Evolutionary conservation across 2,113 vertebrate species (phyloP), one percentile per base, ranked within the genome.

Genomic region (Amphiprion ocellaris): DNA sequence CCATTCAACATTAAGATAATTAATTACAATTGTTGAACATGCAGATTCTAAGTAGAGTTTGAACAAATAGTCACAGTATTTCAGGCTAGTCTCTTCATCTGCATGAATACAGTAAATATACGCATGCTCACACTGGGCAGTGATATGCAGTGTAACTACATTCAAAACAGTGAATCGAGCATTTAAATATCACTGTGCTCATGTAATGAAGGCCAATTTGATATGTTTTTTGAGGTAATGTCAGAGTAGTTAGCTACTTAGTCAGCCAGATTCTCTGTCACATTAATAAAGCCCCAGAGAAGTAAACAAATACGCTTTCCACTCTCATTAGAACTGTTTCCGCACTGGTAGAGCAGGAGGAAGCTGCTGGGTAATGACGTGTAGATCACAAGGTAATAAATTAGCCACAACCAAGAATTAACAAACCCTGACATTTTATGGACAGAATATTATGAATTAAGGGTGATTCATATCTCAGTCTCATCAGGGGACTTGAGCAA

Each of bases 251-350:
- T 83, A 81, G 83, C 77, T 86, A 83, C 81, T 91, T 90, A 88
- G 90, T 87, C 85, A 92, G 59, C 70, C 81, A 68, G 59, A 68
- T 59, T 74, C 44, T 71, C 69, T 79, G 76, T 79, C 82, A 81
- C 72, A 84, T 89, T 87, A 88, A 68, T 87, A 81, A 83, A 87
- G 64, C 83, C 67, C 68, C 62, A 79, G 74, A 76, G 74, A 90
- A 87, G 69, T 83, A 90, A 93, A 94, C 89, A 92, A 92, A 91
- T 83, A 77, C 23, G 2, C 71, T 86, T 90, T 74, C 63, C 74
- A 46, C 70, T 80, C 76, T 90, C 83, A 91, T 93, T 93, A 93
- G 70, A 58, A 74, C 67, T 68, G 77, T 90, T 88, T 88, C 82
- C 47, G 56, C 69, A 47, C 78, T 72, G 37, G 47, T 85, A 81